phyloP scores from a whole-genome alignment of 2,888 invertebrate species.

The Caenorhabditis sp. region DNA sequence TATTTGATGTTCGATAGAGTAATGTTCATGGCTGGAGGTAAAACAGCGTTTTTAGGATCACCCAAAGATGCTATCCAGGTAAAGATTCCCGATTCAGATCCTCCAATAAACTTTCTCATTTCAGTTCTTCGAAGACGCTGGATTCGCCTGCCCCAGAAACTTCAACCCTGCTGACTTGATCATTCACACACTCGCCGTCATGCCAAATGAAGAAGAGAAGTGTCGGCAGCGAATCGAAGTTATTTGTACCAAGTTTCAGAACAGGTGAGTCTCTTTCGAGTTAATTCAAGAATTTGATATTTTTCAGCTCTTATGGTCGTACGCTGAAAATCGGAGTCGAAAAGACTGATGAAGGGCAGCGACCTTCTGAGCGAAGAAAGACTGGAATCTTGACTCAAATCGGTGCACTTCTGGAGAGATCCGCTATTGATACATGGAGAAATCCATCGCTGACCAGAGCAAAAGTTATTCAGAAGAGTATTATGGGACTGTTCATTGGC shows the following conservation, averaged over 20 bases:
- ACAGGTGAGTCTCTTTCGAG: conserved; percentile 63
- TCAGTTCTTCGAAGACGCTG: conserved; percentile 77
- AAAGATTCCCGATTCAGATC: not conserved
- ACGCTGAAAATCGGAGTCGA: conserved; percentile 57
- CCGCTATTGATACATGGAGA: conserved; percentile 79
- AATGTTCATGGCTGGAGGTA: conserved; percentile 91
- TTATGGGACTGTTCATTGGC: conserved; percentile 87
- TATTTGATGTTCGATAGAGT: conserved; percentile 82
- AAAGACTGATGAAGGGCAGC: conserved; percentile 54
- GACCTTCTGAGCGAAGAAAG: conserved; percentile 65
- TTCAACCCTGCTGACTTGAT: conserved; percentile 97
- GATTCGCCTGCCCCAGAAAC: conserved; percentile 88
- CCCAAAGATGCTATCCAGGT: conserved; percentile 82
- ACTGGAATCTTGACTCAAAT: conserved; percentile 67
- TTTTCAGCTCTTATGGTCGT: conserved; percentile 67
- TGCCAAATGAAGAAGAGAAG: conserved; percentile 90
- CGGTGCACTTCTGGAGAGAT: conserved; percentile 68
- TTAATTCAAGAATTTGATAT: conserved; percentile 21
- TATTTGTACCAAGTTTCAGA: conserved; percentile 83
- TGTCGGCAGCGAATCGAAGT: conserved; percentile 72
- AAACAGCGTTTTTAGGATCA: conserved; percentile 90
- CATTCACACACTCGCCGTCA: conserved; percentile 92
- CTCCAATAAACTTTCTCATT: not conserved
- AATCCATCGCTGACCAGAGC: conserved; percentile 80
- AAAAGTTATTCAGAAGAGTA: conserved; percentile 80